phyloP scores from a whole-genome alignment of 2,888 invertebrate genomes.

The Apotomis turbidana region DNA sequence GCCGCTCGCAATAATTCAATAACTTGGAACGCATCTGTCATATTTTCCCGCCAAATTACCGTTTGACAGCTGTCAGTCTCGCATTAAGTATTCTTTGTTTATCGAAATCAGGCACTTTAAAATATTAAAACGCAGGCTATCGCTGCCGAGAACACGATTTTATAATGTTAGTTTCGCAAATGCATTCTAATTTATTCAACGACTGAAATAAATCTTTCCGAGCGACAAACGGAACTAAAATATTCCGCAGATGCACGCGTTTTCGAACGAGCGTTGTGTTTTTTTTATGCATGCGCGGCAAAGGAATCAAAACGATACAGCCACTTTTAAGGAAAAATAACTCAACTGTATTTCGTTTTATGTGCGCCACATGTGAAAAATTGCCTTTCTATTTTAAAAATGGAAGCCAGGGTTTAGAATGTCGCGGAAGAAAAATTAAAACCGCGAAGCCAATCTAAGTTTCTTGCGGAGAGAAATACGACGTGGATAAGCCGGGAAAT shows the following conservation, averaged over 20 bases:
- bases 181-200: slow-evolving; percentile 33
- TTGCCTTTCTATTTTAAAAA: slow-evolving; percentile 31
- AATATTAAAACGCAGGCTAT: not conserved
- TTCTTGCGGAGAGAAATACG: slow-evolving; percentile 13
- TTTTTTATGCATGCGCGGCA: slow-evolving; percentile 8
- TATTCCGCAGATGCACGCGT: slow-evolving; percentile 28
- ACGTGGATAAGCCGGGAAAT: slow-evolving; percentile 8
- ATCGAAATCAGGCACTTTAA: not conserved
- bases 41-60: slow-evolving; percentile 28
- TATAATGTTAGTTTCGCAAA: slow-evolving; percentile 13
- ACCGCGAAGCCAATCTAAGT: slow-evolving; percentile 27
- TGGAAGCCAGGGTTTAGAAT: slow-evolving; percentile 29
- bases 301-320: slow-evolving; percentile 24
- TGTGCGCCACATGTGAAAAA: slow-evolving; percentile 13
- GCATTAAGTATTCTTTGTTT: not conserved
- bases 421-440: slow-evolving; percentile 28
- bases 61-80: slow-evolving; percentile 36
- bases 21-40: slow-evolving; percentile 28
- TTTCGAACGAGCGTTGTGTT: slow-evolving; percentile 22
- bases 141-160: slow-evolving; percentile 13
- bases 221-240: slow-evolving; percentile 28
- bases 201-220: slow-evolving; percentile 25
- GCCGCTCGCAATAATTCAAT: slow-evolving; percentile 10
- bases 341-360: slow-evolving; percentile 21
- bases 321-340: slow-evolving; percentile 27